Conservation (phyloP, 1,140 invertebrate species). For the Philopotamus ludificatus region DNA sequence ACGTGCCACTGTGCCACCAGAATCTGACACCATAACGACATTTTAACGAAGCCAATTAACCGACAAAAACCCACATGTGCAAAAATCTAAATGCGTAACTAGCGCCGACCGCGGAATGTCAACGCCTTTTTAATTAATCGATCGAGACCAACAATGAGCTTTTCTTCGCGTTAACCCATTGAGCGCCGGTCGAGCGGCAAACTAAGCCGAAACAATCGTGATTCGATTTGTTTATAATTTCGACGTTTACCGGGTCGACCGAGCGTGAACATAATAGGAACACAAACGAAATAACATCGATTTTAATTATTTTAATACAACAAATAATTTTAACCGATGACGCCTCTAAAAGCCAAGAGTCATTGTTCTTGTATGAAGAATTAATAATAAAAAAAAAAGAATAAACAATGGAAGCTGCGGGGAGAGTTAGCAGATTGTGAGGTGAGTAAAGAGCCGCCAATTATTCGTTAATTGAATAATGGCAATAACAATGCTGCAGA, state of each 20-base stretch:
- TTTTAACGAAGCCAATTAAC: slow-evolving; percentile 10
- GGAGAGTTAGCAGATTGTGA: slow-evolving; percentile 4
- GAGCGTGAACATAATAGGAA: slow-evolving; percentile 2
- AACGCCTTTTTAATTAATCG: slow-evolving; percentile 5
- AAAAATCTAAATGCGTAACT: background rate
- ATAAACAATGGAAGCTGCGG: slow-evolving; percentile 23
- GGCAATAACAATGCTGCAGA: too few species aligned
- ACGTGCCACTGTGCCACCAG: background rate
- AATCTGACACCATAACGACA: background rate
- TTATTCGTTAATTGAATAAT: slow-evolving; percentile 30
- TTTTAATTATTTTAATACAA: slow-evolving; percentile 22
- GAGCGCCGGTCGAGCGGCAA: background rate
- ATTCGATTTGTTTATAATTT: background rate
- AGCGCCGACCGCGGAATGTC: background rate
- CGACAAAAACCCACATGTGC: background rate
- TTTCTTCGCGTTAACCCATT: background rate
- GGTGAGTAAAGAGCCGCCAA: slow-evolving; percentile 27
- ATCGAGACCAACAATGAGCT: background rate
- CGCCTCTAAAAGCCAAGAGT: slow-evolving; percentile 8
- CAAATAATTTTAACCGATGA: slow-evolving; percentile 33
- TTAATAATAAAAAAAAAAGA: too few species aligned
- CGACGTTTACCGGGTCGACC: background rate
- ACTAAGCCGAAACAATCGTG: background rate
- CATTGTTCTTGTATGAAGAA: slow-evolving; percentile 28
- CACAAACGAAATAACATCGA: background rate